phyloP scores from a whole-genome alignment of 2,888 invertebrate species.

The Agrotis segetum region DNA sequence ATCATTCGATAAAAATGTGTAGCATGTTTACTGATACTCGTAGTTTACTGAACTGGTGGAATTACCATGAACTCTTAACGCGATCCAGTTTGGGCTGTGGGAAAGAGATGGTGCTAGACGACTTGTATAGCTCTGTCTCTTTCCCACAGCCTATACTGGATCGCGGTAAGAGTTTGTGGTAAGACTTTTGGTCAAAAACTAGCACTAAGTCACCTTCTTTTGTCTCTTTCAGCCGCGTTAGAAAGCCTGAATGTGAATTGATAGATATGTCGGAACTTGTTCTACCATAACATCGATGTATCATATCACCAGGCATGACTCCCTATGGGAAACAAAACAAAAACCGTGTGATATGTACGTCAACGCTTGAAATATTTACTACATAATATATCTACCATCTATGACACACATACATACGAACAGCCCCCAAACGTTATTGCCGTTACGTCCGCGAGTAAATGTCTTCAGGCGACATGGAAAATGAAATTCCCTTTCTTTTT shows the following conservation, averaged over 20 bases:
- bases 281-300: background rate
- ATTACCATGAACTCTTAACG: no score
- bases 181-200: no score
- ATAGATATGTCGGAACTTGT: background rate
- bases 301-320: background rate
- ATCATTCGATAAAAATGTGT: no score
- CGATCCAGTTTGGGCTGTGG: no score
- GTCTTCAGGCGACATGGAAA: conserved; percentile 42
- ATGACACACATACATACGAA: conserved; percentile 8
- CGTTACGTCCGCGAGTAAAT: conserved; percentile 32
- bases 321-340: background rate
- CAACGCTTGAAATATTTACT: conserved; percentile 19
- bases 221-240: no score
- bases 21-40: no score
- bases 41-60: no score
- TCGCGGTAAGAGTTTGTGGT: no score
- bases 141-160: no score
- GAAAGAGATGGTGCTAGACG: no score
- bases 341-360: conserved; percentile 20
- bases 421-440: conserved; percentile 41
- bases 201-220: no score
- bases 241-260: background rate
- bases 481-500: conserved; percentile 54
- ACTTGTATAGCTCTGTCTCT: no score
- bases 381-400: background rate